Evolutionary conservation across 1,140 invertebrate genomes (phyloP).

Genomic region (Aradophagus sp.): DNA sequence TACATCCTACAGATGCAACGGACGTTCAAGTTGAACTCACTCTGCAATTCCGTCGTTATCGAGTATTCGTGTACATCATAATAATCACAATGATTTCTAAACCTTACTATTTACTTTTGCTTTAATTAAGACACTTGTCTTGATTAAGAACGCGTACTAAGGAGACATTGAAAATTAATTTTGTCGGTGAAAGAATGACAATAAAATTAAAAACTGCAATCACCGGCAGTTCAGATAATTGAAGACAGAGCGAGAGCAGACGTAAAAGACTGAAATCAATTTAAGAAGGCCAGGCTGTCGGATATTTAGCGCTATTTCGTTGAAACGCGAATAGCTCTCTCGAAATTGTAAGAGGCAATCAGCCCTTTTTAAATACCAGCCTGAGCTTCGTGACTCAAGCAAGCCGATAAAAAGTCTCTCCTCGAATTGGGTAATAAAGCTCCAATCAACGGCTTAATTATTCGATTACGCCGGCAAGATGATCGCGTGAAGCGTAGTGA

Average conservation of each 20-base stretch:
- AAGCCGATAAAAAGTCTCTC: slow-evolving; percentile 74
- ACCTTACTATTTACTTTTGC: no score
- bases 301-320: slow-evolving; percentile 62
- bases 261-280: slow-evolving; percentile 58
- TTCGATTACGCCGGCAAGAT: slow-evolving; percentile 68
- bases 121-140: slow-evolving; percentile 4
- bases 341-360: slow-evolving; percentile 67
- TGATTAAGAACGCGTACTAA: not conserved
- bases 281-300: slow-evolving; percentile 39
- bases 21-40: no score
- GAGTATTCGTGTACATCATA: no score
- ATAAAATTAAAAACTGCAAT: slow-evolving; percentile 35
- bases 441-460: slow-evolving; percentile 75
- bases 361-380: slow-evolving; percentile 69
- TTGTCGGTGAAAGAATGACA: not conserved
- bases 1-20: no score
- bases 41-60: no score
- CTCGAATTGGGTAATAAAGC: slow-evolving; percentile 75
- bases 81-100: no score
- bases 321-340: slow-evolving; percentile 62
- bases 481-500: slow-evolving; percentile 33
- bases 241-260: slow-evolving; percentile 35
- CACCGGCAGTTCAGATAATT: slow-evolving; percentile 29
- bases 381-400: slow-evolving; percentile 44
- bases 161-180: slow-evolving; percentile 8